phyloP scores from a whole-genome alignment of 2,888 invertebrate species.

The Rhabditoides inermis region DNA sequence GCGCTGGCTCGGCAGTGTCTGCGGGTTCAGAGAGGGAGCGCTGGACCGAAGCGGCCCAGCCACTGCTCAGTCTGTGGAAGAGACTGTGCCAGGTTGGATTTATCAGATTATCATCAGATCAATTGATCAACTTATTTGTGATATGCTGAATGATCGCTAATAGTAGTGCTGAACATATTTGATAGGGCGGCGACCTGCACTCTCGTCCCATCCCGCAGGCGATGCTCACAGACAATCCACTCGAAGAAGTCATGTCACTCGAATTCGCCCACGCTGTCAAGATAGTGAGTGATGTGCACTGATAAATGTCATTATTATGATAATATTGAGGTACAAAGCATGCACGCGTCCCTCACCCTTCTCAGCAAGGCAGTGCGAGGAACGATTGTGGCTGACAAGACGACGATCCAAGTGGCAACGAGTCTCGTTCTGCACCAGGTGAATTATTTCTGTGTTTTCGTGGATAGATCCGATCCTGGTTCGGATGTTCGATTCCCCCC shows the following conservation, averaged over 20 bases:
- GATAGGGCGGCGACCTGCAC: not conserved
- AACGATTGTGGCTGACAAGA: slow-evolving; percentile 57
- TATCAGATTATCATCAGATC: too few relatives aligned
- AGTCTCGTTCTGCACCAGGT: slow-evolving; percentile 61
- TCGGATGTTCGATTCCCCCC: too few relatives aligned
- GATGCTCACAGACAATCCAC: slow-evolving; percentile 55
- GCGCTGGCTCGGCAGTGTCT: too few relatives aligned
- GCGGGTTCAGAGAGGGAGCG: slow-evolving; percentile 59
- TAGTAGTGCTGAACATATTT: too few relatives aligned
- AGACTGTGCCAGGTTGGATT: slow-evolving; percentile 62
- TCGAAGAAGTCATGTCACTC: slow-evolving; percentile 62
- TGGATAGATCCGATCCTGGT: too few relatives aligned
- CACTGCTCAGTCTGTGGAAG: slow-evolving; percentile 74
- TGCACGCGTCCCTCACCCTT: slow-evolving; percentile 62
- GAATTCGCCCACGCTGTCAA: slow-evolving; percentile 62
- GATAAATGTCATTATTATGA: too few relatives aligned
- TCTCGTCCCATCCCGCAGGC: slow-evolving; percentile 18
- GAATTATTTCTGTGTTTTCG: too few relatives aligned
- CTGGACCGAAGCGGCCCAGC: slow-evolving; percentile 64
- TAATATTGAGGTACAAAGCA: slow-evolving; percentile 54
- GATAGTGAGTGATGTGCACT: slow-evolving; percentile 55
- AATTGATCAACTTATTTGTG: too few relatives aligned
- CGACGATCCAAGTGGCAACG: slow-evolving; percentile 56
- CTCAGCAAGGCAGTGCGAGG: slow-evolving; percentile 64
- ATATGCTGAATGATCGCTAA: too few relatives aligned